Percentiles rank a stretch among this genome's conserved stretches.
Conservation (phyloP, 2,113 vertebrate genomes). For the Myotis brandtii region DNA sequence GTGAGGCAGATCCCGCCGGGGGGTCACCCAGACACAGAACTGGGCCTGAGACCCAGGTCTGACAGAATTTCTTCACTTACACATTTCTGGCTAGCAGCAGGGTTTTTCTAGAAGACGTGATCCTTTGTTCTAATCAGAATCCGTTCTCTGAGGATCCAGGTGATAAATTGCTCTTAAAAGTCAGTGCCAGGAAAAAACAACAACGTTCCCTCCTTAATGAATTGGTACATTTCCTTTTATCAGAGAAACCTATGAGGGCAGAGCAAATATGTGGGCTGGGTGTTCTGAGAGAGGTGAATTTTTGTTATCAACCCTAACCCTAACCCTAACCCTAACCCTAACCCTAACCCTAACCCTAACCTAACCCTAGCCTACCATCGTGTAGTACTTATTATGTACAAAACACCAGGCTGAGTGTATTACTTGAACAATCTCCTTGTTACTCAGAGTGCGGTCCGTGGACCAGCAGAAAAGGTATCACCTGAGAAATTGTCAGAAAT, state of each 20-base stretch:
- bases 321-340: too few species aligned
- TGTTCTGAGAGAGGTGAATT: not conserved
- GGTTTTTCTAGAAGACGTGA: not conserved
- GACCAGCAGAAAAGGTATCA: not conserved
- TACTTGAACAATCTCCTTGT: not conserved
- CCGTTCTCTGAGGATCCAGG: conserved; percentile 5
- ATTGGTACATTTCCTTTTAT: not conserved
- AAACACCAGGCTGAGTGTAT: not conserved
- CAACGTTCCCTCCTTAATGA: not conserved
- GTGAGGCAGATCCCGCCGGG: not conserved
- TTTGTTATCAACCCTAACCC: not conserved
- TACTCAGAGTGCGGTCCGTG: not conserved
- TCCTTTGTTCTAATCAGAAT: not conserved
- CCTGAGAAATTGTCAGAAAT: not conserved
- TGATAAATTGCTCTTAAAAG: not conserved
- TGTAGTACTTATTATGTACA: not conserved
- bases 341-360: too few species aligned
- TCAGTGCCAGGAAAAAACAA: not conserved
- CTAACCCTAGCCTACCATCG: not conserved
- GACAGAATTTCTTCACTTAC: not conserved
- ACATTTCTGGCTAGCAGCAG: not conserved
- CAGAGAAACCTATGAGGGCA: not conserved
- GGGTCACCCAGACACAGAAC: not conserved
- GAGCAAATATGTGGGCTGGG: not conserved
- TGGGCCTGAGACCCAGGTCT: not conserved